A percentile compares a stretch with the other conserved stretches of the same genome.
Evolutionary conservation across 1,140 invertebrate genomes (phyloP).

Genomic region (Mizuhopecten yessoensis): DNA sequence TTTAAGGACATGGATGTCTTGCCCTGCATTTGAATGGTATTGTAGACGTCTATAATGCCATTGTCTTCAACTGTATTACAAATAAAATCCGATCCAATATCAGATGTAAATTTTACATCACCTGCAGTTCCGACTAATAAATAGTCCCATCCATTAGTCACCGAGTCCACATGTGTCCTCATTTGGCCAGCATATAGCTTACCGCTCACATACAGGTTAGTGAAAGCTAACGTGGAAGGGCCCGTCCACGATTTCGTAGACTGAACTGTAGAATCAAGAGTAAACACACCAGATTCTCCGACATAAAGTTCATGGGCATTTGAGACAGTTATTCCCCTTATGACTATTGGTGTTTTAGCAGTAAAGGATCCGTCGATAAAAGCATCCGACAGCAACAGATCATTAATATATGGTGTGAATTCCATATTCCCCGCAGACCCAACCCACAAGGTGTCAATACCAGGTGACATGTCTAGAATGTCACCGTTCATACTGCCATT

Average conservation of each 20-base stretch:
- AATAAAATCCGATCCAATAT: background rate
- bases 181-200: slow-evolving; percentile 64
- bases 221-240: slow-evolving; percentile 62
- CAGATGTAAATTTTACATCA: slow-evolving; percentile 62
- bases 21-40: slow-evolving; percentile 57
- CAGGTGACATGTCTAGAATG: slow-evolving; percentile 54
- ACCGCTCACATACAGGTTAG: slow-evolving; percentile 66
- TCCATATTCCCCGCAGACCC: slow-evolving; percentile 55
- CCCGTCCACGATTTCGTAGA: slow-evolving; percentile 60
- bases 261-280: slow-evolving; percentile 67
- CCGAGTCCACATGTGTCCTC: slow-evolving; percentile 55
- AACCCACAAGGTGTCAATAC: slow-evolving; percentile 63
- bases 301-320: slow-evolving; percentile 64
- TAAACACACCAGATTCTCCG: slow-evolving; percentile 61
- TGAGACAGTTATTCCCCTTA: slow-evolving; percentile 56
- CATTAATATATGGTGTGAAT: slow-evolving; percentile 57
- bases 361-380: slow-evolving; percentile 66
- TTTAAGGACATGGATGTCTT: slow-evolving; percentile 43
- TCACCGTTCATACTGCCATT: slow-evolving; percentile 61
- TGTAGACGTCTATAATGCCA: slow-evolving; percentile 62
- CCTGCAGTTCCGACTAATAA: slow-evolving; percentile 61
- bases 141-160: slow-evolving; percentile 66
- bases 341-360: slow-evolving; percentile 63
- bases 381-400: slow-evolving; percentile 57
- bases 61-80: slow-evolving; percentile 53